These are phyloP conservation scores for Podargus strigoides DNA, from an alignment of 2,797 vertebrate genomes.

Conservation along the genomic window DNA sequence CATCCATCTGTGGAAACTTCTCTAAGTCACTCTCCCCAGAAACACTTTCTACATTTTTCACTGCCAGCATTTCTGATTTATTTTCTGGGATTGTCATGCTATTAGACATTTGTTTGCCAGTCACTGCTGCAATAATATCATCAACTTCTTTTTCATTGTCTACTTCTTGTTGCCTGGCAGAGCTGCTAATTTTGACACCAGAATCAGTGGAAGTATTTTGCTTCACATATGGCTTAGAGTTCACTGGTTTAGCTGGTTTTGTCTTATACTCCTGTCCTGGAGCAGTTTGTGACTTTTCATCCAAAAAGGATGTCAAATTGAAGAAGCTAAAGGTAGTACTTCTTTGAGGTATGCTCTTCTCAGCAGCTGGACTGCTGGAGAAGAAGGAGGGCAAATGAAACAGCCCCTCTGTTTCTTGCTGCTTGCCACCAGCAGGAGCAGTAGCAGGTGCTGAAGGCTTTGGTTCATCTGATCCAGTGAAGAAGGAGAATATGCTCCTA, in stretches of 20 bases:
- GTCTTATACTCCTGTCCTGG: constrained; percentile 8
- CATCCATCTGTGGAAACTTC: background rate
- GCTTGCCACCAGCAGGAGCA: constrained; percentile 39
- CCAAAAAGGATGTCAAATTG: constrained; percentile 67
- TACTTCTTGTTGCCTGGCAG: background rate
- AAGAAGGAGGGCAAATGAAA: constrained; percentile 75
- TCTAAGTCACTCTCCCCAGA: background rate
- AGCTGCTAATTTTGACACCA: background rate
- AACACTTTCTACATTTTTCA: background rate
- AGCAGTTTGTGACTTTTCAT: constrained; percentile 66
- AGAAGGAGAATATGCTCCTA: constrained; percentile 82
- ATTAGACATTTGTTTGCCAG: constrained; percentile 1
- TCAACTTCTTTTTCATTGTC: background rate
- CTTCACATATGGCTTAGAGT: background rate
- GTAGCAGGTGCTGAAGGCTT: constrained; percentile 23
- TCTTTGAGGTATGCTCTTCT: constrained; percentile 68
- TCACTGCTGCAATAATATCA: constrained; percentile 7
- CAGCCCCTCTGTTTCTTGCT: constrained; percentile 62
- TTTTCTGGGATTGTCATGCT: background rate
- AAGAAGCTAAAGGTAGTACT: constrained; percentile 74
- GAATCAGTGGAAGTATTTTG: background rate
- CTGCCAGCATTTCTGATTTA: background rate
- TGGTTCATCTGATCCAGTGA: constrained; percentile 74
- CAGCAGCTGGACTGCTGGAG: constrained; percentile 52
- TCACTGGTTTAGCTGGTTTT: background rate